Evolutionary conservation across 2,797 vertebrate genomes (phyloP), one percentile per base, ranked within the genome.

Genomic region (Benthosema pterotum): DNA sequence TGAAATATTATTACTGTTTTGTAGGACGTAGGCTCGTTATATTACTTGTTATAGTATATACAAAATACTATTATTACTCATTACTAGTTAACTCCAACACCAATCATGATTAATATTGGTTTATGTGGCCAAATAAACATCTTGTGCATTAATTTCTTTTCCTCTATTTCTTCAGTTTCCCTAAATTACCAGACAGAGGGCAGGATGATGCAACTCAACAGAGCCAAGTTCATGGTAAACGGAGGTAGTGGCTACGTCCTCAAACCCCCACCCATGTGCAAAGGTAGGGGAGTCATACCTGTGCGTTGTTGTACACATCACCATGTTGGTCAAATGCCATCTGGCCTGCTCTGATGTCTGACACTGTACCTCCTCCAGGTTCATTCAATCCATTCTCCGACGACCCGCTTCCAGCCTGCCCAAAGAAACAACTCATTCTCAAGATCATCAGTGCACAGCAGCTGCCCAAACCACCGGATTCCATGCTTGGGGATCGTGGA

Each of bases 391-490:
- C 96, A 49, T 96, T 95, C 79, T 93, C 94, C 76, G 93, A 94
- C 56, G 97, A 99, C 65, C 97, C 97, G 1, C 94, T 98, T 78
- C 98, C 96, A 83, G 97, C 96, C 11, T 94, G 93, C 74, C 96
- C 97, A 60, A 99, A 99, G 90, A 99, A 99, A 72, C 97, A 99
- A 79, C 93, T 99, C 51, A 88, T 97, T 67, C 91, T 99, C 75
- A 99, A 99, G 91, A 94, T 99, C 87, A 98, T 99, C 85, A 99
- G 98, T 65, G 98, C 97, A 46, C 98, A 99, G 67, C 98, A 99
- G 77, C 92, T 99, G 47, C 98, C 97, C 45, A 99, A 99, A 83
- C 98, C 98, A 59, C 97, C 98, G 16, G 97, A 99, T 84, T 98
- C 97, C 2, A 94, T 99, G 97, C 85, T 99, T 72, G 97, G 97